A percentile compares a stretch with the other conserved stretches of the same genome.
Conservation (phyloP, 1,140 invertebrate species). For the Drosophila littoralis region DNA sequence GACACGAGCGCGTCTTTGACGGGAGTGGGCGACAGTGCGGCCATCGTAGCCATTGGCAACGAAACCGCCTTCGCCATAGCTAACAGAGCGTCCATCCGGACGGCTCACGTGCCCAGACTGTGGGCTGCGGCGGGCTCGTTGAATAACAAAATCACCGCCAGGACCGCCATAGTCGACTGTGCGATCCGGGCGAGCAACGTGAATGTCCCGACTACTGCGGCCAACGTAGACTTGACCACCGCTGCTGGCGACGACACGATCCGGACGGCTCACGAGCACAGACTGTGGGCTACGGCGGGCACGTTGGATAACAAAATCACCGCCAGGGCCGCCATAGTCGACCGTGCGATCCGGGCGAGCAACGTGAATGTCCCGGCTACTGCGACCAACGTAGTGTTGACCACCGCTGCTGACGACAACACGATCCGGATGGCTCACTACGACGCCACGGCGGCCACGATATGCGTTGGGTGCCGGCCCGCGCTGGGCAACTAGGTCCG, state of each 20-base stretch:
- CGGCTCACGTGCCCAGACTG: neutral
- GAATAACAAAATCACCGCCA: conserved; percentile 17
- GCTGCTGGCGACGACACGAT: neutral
- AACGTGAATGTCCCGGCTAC: conserved; percentile 15
- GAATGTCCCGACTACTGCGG: conserved; percentile 14
- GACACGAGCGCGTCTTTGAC: conserved; percentile 33
- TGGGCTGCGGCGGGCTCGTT: conserved; percentile 40
- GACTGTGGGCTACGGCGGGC: conserved; percentile 27
- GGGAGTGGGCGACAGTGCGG: conserved; percentile 18
- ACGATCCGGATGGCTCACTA: conserved; percentile 13
- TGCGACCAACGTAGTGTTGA: neutral
- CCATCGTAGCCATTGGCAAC: conserved; percentile 19
- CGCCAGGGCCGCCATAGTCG: conserved; percentile 8
- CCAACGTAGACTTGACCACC: neutral
- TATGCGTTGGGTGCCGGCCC: neutral
- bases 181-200: conserved; percentile 30
- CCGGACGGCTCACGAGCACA: conserved; percentile 1
- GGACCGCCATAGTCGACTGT: conserved; percentile 25
- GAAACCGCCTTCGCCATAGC: conserved; percentile 1
- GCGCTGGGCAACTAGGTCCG: conserved; percentile 32
- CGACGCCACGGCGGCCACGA: neutral
- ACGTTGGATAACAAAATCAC: conserved; percentile 29
- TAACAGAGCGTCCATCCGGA: conserved; percentile 24
- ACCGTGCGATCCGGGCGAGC: conserved; percentile 39
- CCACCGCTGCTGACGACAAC: neutral